Base-by-base conservation (phyloP, 2,888 invertebrate genomes). In the Drosophila antonietae region DNA sequence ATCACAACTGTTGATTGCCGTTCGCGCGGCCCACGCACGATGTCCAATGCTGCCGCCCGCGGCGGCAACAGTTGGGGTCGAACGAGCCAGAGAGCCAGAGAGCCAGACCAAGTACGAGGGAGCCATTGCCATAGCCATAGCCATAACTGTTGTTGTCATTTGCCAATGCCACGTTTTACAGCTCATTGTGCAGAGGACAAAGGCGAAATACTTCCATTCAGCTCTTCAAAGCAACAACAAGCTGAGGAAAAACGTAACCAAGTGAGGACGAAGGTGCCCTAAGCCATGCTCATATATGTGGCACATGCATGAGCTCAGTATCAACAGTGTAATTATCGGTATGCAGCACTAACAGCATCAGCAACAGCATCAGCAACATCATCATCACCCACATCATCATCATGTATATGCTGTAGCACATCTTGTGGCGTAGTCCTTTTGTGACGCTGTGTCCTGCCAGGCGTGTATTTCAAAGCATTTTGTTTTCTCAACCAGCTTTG, bases 391-490 rank as follows among this genome's bases (percentile, higher is more conserved):
- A 8, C 49, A 41, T 10, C 33, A 63, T 70, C 20, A 33, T 69
- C 33, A 57, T 65, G 3, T 68, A 61, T 64, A 49, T 49, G n/a
- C 28, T 33, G 33, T 56, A 56, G 35, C 70, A 70, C 46, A 76
- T 66, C 51, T 35, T 51, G 35, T 59, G 35, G 59, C 59, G 49
- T 44, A 43, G 68, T 67, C 69, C 55, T 68, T 51, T 79, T 71
- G 76, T 65, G 41, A 31, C 18, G 60, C 55, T 39, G 44, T 62
- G 63, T 61, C 59, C 58, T 79, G 63, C 44, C 75, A 46, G 39
- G 61, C 65, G 49, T 57, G 12, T 61, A 80, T 73, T 65, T 79
- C 81, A 73, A 80, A 68, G 78, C 73, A 49, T 73, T 80, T 67
- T 31, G 39, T 39, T 64, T 49, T 64, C 56, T 43, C 39, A 28